Evolutionary conservation across 2,113 vertebrate genomes (phyloP).

Genomic region (Barnardius zonarius): DNA sequence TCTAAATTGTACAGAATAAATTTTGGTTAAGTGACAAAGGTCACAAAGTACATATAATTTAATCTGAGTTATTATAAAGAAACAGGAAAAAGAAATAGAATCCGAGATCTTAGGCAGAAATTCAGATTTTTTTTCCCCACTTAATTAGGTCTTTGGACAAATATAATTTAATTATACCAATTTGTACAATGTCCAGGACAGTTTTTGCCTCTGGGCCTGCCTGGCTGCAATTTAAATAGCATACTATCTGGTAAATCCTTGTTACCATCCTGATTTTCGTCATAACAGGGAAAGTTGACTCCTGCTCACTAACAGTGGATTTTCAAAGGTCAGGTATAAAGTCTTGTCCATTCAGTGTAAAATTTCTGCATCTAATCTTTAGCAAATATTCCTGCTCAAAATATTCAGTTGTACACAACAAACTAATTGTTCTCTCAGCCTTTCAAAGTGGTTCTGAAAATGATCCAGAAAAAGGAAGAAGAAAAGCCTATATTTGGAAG

Average conservation of each 20-base stretch:
- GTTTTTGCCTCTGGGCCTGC: neutral
- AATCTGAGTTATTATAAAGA: neutral
- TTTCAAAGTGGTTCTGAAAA: neutral
- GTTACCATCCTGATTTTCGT: neutral
- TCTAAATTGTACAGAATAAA: neutral
- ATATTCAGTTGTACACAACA: neutral
- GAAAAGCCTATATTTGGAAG: neutral
- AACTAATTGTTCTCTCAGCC: neutral
- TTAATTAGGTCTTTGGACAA: neutral
- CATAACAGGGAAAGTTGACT: neutral
- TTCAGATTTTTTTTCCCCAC: accelerated
- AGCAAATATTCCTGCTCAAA: neutral
- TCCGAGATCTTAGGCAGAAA: neutral
- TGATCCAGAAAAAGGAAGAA: neutral
- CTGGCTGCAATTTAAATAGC: neutral
- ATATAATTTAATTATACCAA: neutral
- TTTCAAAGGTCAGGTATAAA: neutral
- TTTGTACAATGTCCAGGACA: neutral
- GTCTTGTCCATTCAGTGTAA: neutral
- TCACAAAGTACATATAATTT: neutral
- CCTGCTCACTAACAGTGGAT: neutral
- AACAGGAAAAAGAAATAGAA: accelerated
- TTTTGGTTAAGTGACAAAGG: neutral
- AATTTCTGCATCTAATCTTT: neutral
- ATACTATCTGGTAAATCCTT: neutral